Base-by-base conservation (phyloP, 2,888 invertebrate species). In the Malthinus seriepunctatus region DNA sequence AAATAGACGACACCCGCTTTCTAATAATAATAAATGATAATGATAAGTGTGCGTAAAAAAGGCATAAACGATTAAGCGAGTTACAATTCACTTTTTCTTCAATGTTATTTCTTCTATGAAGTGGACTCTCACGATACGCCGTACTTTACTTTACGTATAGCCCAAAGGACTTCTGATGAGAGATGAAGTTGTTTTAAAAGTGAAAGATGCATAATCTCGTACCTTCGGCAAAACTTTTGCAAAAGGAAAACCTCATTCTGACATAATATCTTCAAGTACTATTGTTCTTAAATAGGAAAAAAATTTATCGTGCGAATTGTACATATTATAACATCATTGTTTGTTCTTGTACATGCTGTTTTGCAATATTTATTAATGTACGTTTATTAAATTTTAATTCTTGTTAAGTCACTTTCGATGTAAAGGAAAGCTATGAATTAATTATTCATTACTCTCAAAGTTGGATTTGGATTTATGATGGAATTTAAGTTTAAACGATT, bases 101-200 rank as follows among this genome's bases (percentile, higher is more conserved):
- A n/a, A n/a, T n/a, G n/a, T n/a, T n/a, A n/a, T n/a, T n/a, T n/a
- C n/a, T n/a, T n/a, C 23, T 2, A 23, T 23, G 5, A 23, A 23
- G 23, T 23, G 23, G 23, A 23, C 23, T 23, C 23, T 23, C 23
- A 23, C 23, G 23, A 23, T 3, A 3, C 23, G 23, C 23, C n/a
- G 5, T 23, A 23, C 23, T 23, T 42, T 42, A 15, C 9, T 42
- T 23, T n/a, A n/a, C 23, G 2, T 23, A 5, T 23, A 23, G 23
- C 23, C 23, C 23, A 23, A 23, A 23, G 23, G 23, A 23, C 23
- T 23, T 23, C 5, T 23, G 23, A 42, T 42, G 39, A 2, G 23
- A 23, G 23, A 42, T 42, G 39, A 23, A 42, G 39, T 15, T 42
- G 39, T 42, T 42, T 42, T 15, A 42, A 39, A 42, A 42, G 39